These are phyloP conservation scores for Sipha maydis DNA, from an alignment of 2,888 invertebrate species.

Conservation along the genomic window DNA sequence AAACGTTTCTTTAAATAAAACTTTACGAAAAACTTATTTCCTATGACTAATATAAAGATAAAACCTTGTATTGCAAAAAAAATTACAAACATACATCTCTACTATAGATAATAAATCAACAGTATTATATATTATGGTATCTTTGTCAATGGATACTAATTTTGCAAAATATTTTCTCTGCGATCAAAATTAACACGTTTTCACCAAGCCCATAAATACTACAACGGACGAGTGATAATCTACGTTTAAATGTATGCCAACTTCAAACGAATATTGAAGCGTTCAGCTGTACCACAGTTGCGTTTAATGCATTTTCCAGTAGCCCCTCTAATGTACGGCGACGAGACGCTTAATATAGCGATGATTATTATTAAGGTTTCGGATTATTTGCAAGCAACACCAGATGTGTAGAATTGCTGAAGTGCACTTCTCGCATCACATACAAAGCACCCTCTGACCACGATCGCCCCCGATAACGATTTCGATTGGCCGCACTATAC, in stretches of 20 bases:
- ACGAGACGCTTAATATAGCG: neutral
- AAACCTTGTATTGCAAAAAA: no score
- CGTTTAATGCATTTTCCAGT: conserved; percentile 24
- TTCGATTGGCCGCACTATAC: conserved; percentile 11
- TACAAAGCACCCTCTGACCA: conserved; percentile 7
- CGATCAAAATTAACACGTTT: no score
- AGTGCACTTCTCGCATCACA: conserved; percentile 17
- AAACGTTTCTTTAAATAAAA: no score
- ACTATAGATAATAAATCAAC: no score
- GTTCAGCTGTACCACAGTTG: neutral
- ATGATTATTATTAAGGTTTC: neutral
- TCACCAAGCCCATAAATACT: no score
- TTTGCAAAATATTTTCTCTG: no score
- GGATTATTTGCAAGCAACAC: neutral
- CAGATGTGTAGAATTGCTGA: conserved; percentile 37
- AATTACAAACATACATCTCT: no score
- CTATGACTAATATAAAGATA: no score
- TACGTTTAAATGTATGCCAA: neutral
- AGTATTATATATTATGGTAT: no score
- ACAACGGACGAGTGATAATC: neutral
- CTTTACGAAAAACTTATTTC: no score
- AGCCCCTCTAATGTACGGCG: neutral
- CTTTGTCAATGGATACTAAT: no score
- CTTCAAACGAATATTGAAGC: neutral
- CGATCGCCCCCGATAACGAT: conserved; percentile 24